phyloP scores from a whole-genome alignment of 2,113 vertebrate genomes.

The Saccopteryx bilineata region DNA sequence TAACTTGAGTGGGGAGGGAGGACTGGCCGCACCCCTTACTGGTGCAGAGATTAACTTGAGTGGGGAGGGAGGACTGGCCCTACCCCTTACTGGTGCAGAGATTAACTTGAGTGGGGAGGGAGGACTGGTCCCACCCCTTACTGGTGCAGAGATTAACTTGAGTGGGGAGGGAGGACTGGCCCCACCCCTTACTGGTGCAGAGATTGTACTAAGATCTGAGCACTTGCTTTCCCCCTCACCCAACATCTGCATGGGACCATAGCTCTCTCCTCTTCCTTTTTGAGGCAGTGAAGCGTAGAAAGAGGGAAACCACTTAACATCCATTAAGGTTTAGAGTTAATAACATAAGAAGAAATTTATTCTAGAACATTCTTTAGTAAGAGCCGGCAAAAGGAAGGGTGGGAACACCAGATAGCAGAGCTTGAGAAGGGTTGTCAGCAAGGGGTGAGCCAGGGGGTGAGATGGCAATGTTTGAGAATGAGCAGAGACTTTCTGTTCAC shows the following conservation, averaged over 20 bases:
- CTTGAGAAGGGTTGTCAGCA: not conserved
- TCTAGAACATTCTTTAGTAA: not conserved
- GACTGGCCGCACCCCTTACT: no score
- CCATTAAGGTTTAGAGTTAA: not conserved
- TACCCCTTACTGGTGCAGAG: no score
- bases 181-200: not conserved
- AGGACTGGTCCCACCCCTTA: no score
- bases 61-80: no score
- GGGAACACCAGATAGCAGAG: not conserved
- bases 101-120: no score
- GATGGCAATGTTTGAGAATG: not conserved
- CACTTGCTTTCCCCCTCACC: not conserved
- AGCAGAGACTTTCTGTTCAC: not conserved
- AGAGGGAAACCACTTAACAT: not conserved
- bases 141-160: no score
- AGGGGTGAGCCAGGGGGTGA: not conserved
- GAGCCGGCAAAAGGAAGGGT: not conserved
- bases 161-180: not conserved
- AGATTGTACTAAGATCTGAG: not conserved
- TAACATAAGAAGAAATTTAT: not conserved
- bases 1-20: no score
- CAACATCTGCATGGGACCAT: not conserved
- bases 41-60: no score
- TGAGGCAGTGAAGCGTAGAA: not conserved
- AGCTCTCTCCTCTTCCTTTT: not conserved